Conservation (phyloP, 2,888 invertebrate genomes). For the Drosophila melanosoma region DNA sequence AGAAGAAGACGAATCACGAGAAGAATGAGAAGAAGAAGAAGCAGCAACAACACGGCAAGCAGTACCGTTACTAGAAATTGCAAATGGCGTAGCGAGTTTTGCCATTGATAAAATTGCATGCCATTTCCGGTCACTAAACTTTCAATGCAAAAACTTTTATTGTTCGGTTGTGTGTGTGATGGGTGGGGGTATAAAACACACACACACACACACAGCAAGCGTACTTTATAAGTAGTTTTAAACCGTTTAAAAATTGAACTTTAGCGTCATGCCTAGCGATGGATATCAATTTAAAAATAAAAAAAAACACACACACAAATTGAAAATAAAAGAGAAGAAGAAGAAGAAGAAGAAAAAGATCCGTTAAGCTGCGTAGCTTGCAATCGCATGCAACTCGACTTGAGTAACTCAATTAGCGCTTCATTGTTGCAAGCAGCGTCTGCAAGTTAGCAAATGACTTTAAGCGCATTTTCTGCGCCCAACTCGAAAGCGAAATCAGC, state of each 20-base stretch:
- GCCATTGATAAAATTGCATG: constrained; percentile 76
- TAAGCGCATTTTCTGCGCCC: constrained; percentile 71
- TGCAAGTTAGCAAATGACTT: constrained; percentile 31
- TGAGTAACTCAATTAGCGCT: constrained; percentile 73
- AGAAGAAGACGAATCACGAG: background rate
- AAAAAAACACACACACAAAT: constrained; percentile 10
- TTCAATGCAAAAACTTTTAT: constrained; percentile 62
- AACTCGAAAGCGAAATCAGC: constrained; percentile 62
- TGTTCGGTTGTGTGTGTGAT: constrained; percentile 35
- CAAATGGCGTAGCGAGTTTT: constrained; percentile 8
- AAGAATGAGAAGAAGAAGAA: constrained; percentile 8
- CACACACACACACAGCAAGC: background rate
- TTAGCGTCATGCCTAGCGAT: constrained; percentile 20
- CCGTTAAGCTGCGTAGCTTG: constrained; percentile 39
- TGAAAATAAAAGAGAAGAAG: constrained; percentile 9
- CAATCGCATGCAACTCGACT: constrained; percentile 52
- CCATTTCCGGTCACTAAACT: constrained; percentile 79
- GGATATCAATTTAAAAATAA: constrained; percentile 23
- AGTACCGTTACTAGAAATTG: constrained; percentile 20
- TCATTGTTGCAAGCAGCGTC: constrained; percentile 32
- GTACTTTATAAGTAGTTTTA: constrained; percentile 27
- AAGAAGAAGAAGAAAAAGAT: constrained; percentile 12
- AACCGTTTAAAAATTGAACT: constrained; percentile 36
- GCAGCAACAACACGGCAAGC: background rate
- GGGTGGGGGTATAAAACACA: background rate